Base-by-base conservation (phyloP, 2,113 vertebrate species). In the Actenoides lindsayi region DNA sequence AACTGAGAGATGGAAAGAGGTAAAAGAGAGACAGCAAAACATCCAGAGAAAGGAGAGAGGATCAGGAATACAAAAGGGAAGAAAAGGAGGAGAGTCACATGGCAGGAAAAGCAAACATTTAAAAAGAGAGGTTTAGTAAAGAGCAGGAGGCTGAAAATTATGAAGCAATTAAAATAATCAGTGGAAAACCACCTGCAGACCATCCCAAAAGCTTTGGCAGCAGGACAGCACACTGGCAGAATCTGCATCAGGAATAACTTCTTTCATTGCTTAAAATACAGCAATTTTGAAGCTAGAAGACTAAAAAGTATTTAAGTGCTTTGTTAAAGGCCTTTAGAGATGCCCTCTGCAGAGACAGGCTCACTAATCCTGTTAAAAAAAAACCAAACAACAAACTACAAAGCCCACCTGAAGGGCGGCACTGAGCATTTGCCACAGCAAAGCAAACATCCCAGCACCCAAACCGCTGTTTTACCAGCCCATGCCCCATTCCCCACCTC, bases 91-190 rank as follows among this genome's bases (percentile, higher is more conserved):
- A 77, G 44, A 84, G 83, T 54, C 53, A 54, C 27, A 24, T 4
- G 37, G 8, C 46, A 91, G 13, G 5, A 39, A 70, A 64, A 44
- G 30, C 8, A 75, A 17, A 77, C 56, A 69, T 60, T 16, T 65
- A 7, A 19, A 89, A 63, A 80, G 44, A 87, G 69, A 21, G 10
- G 17, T 80, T 90, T 74, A 83, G 70, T 31, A 91, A 90, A 73
- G 53, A 79, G n/a, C 13, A 84, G 59, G 28, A 90, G 27, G 51
- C 51, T 28, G 14, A 53, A 53, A 83, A 92, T 95, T 69, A 90
- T 94, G 75, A 60, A 53, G 24, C 20, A 94, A 87, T 94, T 84
- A 78, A 71, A 89, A 87, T 44, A 74, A 89, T 74, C 56, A 60
- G 48, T 48, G 35, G 31, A 69, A 20, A 89, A 91, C 64, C 18